Base-by-base conservation (phyloP, 2,888 invertebrate genomes). In the Parthenolecanium corni region DNA sequence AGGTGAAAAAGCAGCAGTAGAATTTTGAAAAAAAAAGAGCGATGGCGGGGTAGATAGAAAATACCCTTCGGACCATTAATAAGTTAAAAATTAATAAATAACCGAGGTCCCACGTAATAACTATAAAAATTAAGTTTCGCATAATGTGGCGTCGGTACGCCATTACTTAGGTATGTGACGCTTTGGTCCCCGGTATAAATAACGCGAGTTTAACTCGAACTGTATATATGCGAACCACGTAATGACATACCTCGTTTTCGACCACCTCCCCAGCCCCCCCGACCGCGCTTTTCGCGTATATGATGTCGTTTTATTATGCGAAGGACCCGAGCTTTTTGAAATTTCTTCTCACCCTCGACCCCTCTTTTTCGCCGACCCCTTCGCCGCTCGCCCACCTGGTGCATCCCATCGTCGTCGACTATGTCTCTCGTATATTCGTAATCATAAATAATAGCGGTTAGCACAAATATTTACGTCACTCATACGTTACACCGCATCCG, bases 91-190 rank as follows among this genome's bases (percentile, higher is more conserved):
- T 61, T 46, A 61, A 61, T 61, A 61, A 61, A 61, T 61, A 46
- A 51, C 49, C 36, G 51, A 18, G 21, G 61, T 47, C 61, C 61
- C 61, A 61, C 61, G 61, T 61, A 61, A 61, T 40, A 23, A 49
- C 61, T 49, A 61, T 61, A 61, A 61, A 61, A 61, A 61, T 61
- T 61, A 61, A 61, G 61, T 61, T 61, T 61, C 61, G 49, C 51
- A 61, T 61, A 61, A 61, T 61, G 51, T 61, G 61, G 61, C 61
- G 61, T 61, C 61, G 61, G 61, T 61, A 61, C 61, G 61, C 61
- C 61, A 61, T 61, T 61, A 61, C 61, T 61, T 61, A 61, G 61
- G 61, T 61, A 61, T 61, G 61, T 61, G 61, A 61, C 61, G 61
- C 61, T 61, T 61, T 51, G 51, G 61, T 49, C 51, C n/a, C 44